Percentiles rank a stretch among this genome's conserved stretches.
These are phyloP conservation scores for Tringa solitaria DNA, from an alignment of 2,113 vertebrate species.

Conservation along the genomic window DNA sequence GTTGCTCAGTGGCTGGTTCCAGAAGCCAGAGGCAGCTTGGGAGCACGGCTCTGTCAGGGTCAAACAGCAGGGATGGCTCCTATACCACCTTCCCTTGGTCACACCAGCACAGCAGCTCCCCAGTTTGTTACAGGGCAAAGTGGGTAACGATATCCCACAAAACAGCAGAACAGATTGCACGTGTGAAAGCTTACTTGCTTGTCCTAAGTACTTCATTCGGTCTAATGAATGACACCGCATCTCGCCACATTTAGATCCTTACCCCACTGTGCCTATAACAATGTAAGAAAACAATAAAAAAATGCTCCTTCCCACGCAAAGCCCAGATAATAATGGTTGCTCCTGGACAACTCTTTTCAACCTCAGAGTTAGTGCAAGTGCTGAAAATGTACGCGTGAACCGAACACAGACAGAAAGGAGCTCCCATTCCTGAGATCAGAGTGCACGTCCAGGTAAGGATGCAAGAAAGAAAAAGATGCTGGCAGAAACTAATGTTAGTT, in stretches of 20 bases:
- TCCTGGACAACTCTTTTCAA: background rate
- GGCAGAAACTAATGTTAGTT: background rate
- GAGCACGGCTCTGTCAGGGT: background rate
- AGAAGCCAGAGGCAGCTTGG: background rate
- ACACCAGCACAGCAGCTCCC: background rate
- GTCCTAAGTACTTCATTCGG: background rate
- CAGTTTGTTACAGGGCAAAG: background rate
- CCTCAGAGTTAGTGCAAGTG: rapidly evolving
- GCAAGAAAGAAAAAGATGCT: background rate
- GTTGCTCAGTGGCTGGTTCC: rapidly evolving
- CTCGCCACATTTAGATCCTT: rapidly evolving
- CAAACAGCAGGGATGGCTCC: rapidly evolving
- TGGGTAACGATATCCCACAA: background rate
- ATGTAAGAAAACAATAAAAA: background rate
- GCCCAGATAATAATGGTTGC: rapidly evolving
- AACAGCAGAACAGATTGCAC: background rate
- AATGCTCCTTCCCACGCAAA: background rate
- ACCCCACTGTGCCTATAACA: background rate
- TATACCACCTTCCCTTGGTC: background rate
- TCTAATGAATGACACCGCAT: background rate
- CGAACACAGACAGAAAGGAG: rapidly evolving
- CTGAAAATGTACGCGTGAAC: rapidly evolving
- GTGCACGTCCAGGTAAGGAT: background rate
- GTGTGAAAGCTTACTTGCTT: background rate
- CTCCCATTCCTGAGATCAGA: rapidly evolving